Evolutionary conservation across 2,888 invertebrate genomes (phyloP).

Genomic region (Erebia palarica): DNA sequence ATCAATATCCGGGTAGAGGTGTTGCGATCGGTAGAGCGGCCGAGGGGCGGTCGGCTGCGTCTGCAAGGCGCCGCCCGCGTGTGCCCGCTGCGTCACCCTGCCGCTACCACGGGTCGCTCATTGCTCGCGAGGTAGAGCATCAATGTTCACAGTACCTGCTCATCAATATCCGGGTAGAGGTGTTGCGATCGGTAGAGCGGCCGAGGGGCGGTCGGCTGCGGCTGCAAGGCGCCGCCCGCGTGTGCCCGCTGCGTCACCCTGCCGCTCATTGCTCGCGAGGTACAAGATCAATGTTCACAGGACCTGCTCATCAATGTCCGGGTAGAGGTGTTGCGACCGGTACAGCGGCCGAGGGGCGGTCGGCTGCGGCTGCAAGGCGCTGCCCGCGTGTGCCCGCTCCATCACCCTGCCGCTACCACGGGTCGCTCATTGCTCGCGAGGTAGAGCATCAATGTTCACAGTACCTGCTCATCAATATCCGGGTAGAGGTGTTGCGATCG

Average conservation of each 20-base stretch:
- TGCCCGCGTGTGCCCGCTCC: slow-evolving; percentile 78
- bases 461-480: slow-evolving; percentile 79
- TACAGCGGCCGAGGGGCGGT: slow-evolving; percentile 39
- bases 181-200: slow-evolving; percentile 62
- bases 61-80: slow-evolving; percentile 67
- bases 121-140: background rate
- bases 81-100: slow-evolving; percentile 78
- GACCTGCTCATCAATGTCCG: background rate
- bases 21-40: slow-evolving; percentile 44
- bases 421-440: background rate
- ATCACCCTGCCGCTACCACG: slow-evolving; percentile 77
- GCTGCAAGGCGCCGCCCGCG: slow-evolving; percentile 76
- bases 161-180: slow-evolving; percentile 74
- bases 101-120: slow-evolving; percentile 61
- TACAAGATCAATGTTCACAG: background rate
- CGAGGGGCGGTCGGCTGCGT: background rate
- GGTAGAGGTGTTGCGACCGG: slow-evolving; percentile 43
- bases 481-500: slow-evolving; percentile 67
- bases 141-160: slow-evolving; percentile 60
- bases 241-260: slow-evolving; percentile 79
- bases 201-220: slow-evolving; percentile 66
- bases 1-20: slow-evolving; percentile 34
- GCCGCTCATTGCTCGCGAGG: slow-evolving; percentile 63
- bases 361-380: slow-evolving; percentile 48
- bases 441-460: background rate